A percentile compares a stretch with the other conserved stretches of the same genome.
Conservation (phyloP, 2,113 vertebrate species). For the Synodontis membranacea region DNA sequence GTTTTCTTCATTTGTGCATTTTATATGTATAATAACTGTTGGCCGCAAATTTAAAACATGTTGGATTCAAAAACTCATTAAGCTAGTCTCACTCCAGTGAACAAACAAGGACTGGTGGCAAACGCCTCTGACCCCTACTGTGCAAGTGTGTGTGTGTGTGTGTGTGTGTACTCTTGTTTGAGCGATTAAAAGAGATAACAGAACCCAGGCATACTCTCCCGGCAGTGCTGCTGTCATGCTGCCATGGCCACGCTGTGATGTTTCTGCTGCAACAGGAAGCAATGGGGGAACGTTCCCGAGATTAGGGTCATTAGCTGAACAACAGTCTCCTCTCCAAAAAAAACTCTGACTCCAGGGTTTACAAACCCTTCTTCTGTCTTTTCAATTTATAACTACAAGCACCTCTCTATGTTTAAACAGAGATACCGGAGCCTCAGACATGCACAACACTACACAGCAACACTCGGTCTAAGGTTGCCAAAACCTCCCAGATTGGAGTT, state of each 20-base stretch:
- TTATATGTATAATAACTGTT: slow-evolving; percentile 34
- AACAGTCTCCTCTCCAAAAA: neutral
- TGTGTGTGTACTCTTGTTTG: slow-evolving; percentile 10
- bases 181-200: slow-evolving; percentile 36
- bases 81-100: slow-evolving; percentile 61
- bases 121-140: slow-evolving; percentile 54
- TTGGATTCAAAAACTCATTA: slow-evolving; percentile 63
- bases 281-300: slow-evolving; percentile 22
- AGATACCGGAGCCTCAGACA: neutral
- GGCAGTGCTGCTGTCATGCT: slow-evolving; percentile 22
- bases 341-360: neutral
- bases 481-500: neutral
- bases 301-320: slow-evolving; percentile 34
- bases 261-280: slow-evolving; percentile 41
- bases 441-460: neutral
- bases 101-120: slow-evolving; percentile 53
- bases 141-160: slow-evolving; percentile 38
- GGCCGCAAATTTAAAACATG: slow-evolving; percentile 27
- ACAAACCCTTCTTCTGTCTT: neutral
- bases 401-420: neutral
- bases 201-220: slow-evolving; percentile 11
- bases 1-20: slow-evolving; percentile 5
- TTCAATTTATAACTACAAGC: neutral
- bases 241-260: slow-evolving; percentile 36
- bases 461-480: neutral